Percentiles rank a stretch among this genome's conserved stretches.
phyloP scores from a whole-genome alignment of 2,797 vertebrate species.

The Rhynchonycteris naso region DNA sequence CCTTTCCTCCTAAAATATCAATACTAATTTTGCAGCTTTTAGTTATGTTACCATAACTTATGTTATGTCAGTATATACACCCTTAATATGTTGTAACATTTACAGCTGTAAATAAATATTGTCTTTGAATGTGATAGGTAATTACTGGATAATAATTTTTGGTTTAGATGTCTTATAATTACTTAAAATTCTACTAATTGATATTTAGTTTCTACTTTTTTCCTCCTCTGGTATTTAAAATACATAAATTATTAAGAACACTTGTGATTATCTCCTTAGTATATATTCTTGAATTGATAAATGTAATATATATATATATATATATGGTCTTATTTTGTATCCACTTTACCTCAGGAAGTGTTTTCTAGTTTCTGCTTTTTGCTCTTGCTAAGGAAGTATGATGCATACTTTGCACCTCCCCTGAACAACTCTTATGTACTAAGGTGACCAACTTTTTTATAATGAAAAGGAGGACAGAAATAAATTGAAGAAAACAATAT shows the following conservation, averaged over 20 bases:
- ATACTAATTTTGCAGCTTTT: too few relatives aligned
- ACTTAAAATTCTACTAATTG: not conserved
- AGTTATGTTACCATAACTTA: not conserved
- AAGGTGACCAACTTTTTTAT: too few relatives aligned
- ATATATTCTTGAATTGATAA: not conserved
- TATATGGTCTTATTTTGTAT: not conserved
- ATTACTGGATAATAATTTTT: not conserved
- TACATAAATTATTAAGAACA: not conserved
- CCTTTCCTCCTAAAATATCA: too few relatives aligned
- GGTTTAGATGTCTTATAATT: not conserved
- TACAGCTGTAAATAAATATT: not conserved
- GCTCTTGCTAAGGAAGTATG: not conserved
- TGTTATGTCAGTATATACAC: not conserved
- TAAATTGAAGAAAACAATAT: too few relatives aligned
- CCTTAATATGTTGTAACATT: not conserved
- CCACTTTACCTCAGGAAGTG: not conserved
- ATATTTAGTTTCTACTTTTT: not conserved
- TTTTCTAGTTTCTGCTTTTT: not conserved
- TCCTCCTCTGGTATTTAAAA: not conserved
- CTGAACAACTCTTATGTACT: not conserved
- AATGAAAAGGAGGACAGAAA: too few relatives aligned
- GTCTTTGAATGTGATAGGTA: not conserved
- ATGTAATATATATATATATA: too few relatives aligned
- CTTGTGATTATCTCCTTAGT: not conserved
- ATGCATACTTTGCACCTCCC: not conserved